Conservation (phyloP, 2,888 invertebrate genomes). For the Drosophila rellima region DNA sequence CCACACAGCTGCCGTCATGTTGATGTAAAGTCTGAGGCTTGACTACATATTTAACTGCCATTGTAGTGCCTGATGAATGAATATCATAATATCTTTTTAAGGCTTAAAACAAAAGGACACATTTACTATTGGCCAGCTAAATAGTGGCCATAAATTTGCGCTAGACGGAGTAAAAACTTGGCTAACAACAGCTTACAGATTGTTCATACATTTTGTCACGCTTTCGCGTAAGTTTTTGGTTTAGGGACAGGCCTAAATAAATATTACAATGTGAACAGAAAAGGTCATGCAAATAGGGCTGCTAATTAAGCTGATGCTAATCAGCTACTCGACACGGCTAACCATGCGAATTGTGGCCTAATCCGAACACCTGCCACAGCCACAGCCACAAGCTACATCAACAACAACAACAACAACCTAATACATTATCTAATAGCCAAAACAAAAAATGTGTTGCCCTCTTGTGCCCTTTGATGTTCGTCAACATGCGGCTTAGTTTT, state of each 20-base stretch:
- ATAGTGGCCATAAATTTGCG: constrained; percentile 70
- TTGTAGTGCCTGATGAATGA: constrained; percentile 65
- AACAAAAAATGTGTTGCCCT: constrained; percentile 27
- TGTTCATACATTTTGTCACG: constrained; percentile 7
- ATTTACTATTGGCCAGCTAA: constrained; percentile 11
- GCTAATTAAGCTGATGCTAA: constrained; percentile 74
- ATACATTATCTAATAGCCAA: not conserved
- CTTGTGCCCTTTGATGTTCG: constrained; percentile 40
- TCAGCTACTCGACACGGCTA: constrained; percentile 48
- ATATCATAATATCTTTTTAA: constrained; percentile 73
- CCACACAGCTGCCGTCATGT: constrained; percentile 31
- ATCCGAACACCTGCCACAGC: constrained; percentile 58
- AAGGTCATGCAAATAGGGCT: constrained; percentile 66
- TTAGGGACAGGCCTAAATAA: constrained; percentile 61
- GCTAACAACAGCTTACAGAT: constrained; percentile 25
- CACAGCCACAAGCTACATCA: constrained; percentile 25
- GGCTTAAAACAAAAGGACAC: constrained; percentile 7
- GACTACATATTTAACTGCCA: constrained; percentile 49
- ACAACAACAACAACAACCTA: constrained; percentile 4
- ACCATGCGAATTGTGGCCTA: constrained; percentile 42
- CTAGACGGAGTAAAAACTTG: constrained; percentile 36
- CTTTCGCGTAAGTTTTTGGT: constrained; percentile 2
- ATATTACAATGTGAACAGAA: constrained; percentile 58
- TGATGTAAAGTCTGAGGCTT: constrained; percentile 16
- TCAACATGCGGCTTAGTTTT: constrained; percentile 20